Base-by-base conservation (phyloP, 2,888 invertebrate species). In the Pemphredon lugubris region DNA sequence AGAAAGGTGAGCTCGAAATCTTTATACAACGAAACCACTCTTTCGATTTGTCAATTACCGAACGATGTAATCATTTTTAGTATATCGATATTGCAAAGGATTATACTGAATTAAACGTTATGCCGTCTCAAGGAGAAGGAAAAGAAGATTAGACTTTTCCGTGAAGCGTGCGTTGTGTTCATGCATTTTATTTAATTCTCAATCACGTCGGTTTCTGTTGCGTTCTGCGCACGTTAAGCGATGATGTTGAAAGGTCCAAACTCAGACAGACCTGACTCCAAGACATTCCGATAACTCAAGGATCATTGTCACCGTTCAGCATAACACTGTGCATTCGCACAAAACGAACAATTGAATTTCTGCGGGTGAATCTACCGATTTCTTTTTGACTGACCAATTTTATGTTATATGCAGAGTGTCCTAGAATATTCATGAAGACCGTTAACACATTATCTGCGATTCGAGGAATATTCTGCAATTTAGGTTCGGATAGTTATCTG, bases 61-160 rank as follows among this genome's bases (percentile, higher is more conserved):
- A 30, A 54, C 1, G 6, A 63, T 11, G 13, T 13, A 37, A 57
- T 26, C 2, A 30, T 68, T 89, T 87, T 55, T 82, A 90, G 87
- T 90, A 93, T 82, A 95, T 95, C 83, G 95, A 95, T 85, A 92
- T 93, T 83, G 91, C 91, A n/a, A 90, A 88, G 79, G 90, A 91
- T 84, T 91, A 89, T 73, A 78, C 58, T 6, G 79, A 82, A 45
- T 74, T 79, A 16, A 73, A 81, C 11, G 64, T 51, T 13, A 47
- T 75, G 51, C 50, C 68, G 14, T 37, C 67, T 53, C 64, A 68
- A 20, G 66, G 55, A 53, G 44, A 70, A 39, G 50, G 54, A 65
- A 74, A 70, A 74, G 55, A 66, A 69, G 66, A 80, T 23, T 68
- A 57, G 42, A 57, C n/a, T 39, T 48, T 57, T 1, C 7, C 40